Conservation (phyloP, 2,888 invertebrate genomes). For the Euplagia quadripunctaria region DNA sequence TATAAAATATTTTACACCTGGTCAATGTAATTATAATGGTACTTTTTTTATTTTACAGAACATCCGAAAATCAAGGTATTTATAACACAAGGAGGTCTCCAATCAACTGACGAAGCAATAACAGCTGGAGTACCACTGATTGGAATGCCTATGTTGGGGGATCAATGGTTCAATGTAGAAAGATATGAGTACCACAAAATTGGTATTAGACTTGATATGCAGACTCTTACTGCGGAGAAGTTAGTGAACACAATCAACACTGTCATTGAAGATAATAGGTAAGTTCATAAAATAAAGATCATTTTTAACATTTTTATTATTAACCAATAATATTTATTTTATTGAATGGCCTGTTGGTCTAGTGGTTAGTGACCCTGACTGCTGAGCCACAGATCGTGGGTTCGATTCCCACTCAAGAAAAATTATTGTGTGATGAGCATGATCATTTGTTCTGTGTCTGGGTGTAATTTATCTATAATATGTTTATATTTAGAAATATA, state of each 20-base stretch:
- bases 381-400: no score
- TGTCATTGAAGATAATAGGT: constrained; percentile 20
- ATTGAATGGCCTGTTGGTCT: no score
- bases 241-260: constrained; percentile 16
- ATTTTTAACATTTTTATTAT: background rate
- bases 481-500: no score
- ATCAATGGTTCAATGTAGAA: constrained; percentile 69
- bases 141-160: constrained; percentile 70
- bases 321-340: no score
- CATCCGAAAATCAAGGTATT: constrained; percentile 79
- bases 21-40: background rate
- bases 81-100: constrained; percentile 77
- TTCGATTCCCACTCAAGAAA: no score
- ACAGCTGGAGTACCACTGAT: constrained; percentile 69
- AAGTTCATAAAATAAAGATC: constrained; percentile 10
- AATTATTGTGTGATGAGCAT: no score
- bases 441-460: no score
- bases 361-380: no score
- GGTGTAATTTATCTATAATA: no score
- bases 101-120: constrained; percentile 75
- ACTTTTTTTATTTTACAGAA: constrained; percentile 40
- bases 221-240: constrained; percentile 12
- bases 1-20: background rate
- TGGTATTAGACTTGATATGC: constrained; percentile 27
- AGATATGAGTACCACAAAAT: constrained; percentile 42